Conservation (phyloP, 1,140 invertebrate species). For the Trichonephila clavata region DNA sequence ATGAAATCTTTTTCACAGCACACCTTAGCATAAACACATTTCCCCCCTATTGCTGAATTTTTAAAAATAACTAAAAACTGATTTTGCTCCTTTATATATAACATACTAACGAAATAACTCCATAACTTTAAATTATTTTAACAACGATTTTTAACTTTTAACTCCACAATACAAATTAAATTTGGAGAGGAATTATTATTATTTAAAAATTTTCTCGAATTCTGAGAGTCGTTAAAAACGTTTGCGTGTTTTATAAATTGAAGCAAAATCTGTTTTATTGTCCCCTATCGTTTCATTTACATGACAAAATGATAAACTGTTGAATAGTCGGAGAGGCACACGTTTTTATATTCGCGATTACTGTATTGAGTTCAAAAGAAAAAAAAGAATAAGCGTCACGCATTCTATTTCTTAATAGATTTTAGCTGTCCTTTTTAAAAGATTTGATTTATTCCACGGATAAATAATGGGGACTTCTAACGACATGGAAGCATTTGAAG, state of each 20-base stretch:
- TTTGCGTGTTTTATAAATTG: background rate
- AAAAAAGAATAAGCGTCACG: background rate
- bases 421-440: background rate
- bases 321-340: background rate
- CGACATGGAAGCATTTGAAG: background rate
- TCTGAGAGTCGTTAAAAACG: background rate
- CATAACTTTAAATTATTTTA: too few species aligned
- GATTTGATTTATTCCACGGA: background rate
- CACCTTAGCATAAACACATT: too few species aligned
- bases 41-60: too few species aligned
- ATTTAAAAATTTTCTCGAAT: background rate
- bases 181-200: too few species aligned
- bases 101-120: too few species aligned
- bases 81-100: too few species aligned
- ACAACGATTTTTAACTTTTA: too few species aligned
- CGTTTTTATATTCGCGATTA: background rate
- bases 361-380: background rate
- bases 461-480: slow-evolving; percentile 9
- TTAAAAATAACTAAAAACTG: too few species aligned
- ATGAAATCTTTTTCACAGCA: too few species aligned
- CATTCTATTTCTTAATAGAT: slow-evolving; percentile 15
- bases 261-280: background rate
- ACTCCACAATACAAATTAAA: too few species aligned
- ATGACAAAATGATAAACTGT: background rate
- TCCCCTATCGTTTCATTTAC: background rate